A percentile compares a stretch with the other conserved stretches of the same genome.
Evolutionary conservation across 2,888 invertebrate genomes (phyloP).

Genomic region (Melinaea menophilus): DNA sequence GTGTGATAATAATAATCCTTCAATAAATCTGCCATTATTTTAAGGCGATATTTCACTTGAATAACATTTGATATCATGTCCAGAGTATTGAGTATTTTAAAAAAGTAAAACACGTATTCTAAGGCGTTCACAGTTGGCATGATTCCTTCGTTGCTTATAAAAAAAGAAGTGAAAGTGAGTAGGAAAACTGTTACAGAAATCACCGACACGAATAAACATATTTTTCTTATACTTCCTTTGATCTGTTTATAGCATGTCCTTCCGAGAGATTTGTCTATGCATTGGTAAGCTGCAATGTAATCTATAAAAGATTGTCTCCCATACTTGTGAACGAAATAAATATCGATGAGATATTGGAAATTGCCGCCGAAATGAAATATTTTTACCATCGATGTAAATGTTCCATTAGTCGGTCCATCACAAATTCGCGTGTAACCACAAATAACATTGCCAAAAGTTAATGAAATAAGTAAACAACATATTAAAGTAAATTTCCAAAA

Average conservation of each 20-base stretch:
- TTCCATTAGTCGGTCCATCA: neutral
- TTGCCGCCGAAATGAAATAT: constrained; percentile 5
- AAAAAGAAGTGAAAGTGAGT: constrained; percentile 20
- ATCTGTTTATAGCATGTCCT: constrained; percentile 10
- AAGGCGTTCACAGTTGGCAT: constrained; percentile 13
- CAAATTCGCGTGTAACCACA: neutral
- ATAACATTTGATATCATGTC: constrained; percentile 28
- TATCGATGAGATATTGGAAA: constrained; percentile 12
- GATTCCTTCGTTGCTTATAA: constrained; percentile 12
- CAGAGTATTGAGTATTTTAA: constrained; percentile 21
- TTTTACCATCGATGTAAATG: constrained; percentile 8
- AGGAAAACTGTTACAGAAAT: constrained; percentile 4
- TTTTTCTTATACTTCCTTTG: constrained; percentile 7
- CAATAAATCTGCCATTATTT: constrained; percentile 25
- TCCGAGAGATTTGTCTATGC: constrained; percentile 17
- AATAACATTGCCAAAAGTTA: constrained; percentile 9
- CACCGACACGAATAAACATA: constrained; percentile 11
- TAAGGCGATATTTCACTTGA: constrained; percentile 30
- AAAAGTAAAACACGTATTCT: constrained; percentile 21
- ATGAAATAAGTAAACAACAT: neutral
- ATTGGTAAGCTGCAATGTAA: constrained; percentile 14
- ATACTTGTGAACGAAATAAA: constrained; percentile 10
- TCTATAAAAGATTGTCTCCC: constrained; percentile 13
- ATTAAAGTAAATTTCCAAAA: constrained; percentile 12
- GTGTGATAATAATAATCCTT: constrained; percentile 19